These are phyloP conservation scores for Aythya fuligula DNA, from an alignment of 2,797 vertebrate genomes.

Conservation along the genomic window DNA sequence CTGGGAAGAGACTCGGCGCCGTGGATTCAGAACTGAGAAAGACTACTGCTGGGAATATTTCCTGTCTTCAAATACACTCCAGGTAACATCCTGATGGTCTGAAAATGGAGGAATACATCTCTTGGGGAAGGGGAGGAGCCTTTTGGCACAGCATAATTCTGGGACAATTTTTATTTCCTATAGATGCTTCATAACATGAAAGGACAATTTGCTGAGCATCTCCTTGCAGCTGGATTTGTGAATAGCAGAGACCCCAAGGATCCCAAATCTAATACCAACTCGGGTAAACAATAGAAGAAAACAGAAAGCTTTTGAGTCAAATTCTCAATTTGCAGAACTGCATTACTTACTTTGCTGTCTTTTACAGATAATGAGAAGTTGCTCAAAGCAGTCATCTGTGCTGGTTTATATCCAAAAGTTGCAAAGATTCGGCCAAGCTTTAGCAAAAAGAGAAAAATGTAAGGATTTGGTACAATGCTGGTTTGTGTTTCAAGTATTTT, in stretches of 20 bases:
- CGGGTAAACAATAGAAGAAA: conserved; percentile 77
- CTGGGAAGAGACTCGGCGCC: conserved; percentile 91
- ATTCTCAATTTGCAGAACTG: not conserved
- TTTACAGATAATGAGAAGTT: conserved; percentile 93
- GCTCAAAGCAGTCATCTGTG: conserved; percentile 97
- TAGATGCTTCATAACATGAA: conserved; percentile 99
- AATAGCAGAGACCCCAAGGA: conserved; percentile 90
- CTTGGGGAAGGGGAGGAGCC: not conserved
- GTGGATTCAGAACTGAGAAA: conserved; percentile 88
- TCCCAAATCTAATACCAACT: conserved; percentile 92
- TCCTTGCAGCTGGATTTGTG: conserved; percentile 91
- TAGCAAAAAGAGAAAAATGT: conserved; percentile 93
- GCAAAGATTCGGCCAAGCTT: conserved; percentile 91
- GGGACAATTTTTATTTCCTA: conserved; percentile 53
- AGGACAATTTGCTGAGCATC: conserved; percentile 95
- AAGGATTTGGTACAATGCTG: conserved; percentile 72
- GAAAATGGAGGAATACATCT: rapidly evolving
- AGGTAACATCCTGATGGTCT: conserved; percentile 78
- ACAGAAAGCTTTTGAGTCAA: not conserved
- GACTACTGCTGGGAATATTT: conserved; percentile 99
- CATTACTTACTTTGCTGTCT: conserved; percentile 1
- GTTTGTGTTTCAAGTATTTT: not conserved
- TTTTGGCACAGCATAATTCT: not conserved
- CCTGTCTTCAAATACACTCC: conserved; percentile 92
- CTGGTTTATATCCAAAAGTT: conserved; percentile 97